Percentiles rank a stretch among this genome's conserved stretches.
phyloP scores from a whole-genome alignment of 2,888 invertebrate species.

The Lasioglossum morio region DNA sequence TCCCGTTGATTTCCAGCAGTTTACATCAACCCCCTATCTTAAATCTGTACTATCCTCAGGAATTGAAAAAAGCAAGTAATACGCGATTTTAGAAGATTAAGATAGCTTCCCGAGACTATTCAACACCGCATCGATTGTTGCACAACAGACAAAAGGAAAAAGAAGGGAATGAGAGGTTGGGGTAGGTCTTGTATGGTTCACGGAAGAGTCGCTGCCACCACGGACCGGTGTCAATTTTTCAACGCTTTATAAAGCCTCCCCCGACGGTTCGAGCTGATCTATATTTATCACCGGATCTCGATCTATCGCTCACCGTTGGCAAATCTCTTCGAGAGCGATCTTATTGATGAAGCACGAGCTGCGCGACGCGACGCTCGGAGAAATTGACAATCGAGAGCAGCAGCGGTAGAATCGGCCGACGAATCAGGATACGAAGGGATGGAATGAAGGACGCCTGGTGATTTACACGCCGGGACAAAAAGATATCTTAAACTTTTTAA shows the following conservation, averaged over 20 bases:
- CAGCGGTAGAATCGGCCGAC: background rate
- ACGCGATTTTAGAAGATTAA: background rate
- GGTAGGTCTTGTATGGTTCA: constrained; percentile 43
- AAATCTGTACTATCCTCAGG: background rate
- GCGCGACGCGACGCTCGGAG: constrained; percentile 49
- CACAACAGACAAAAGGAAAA: background rate
- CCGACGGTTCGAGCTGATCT: constrained; percentile 21
- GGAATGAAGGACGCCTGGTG: constrained; percentile 35
- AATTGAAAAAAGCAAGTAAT: background rate
- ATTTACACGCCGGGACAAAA: constrained; percentile 48
- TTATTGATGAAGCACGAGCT: constrained; percentile 67
- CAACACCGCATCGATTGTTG: background rate
- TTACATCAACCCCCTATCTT: background rate
- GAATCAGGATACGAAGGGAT: constrained; percentile 8
- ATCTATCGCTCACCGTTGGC: constrained; percentile 65
- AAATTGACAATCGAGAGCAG: constrained; percentile 68
- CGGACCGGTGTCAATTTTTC: constrained; percentile 70
- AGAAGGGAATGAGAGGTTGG: background rate
- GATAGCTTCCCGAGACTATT: background rate
- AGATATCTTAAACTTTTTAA: too few species aligned
- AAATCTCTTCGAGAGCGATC: constrained; percentile 72
- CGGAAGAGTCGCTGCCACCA: constrained; percentile 62
- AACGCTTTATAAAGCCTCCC: constrained; percentile 57
- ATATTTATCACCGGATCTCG: constrained; percentile 68
- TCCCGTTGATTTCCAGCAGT: background rate